These are phyloP conservation scores for Pseudomyrmex pallidus DNA, from an alignment of 1,140 invertebrate species.

Conservation along the genomic window DNA sequence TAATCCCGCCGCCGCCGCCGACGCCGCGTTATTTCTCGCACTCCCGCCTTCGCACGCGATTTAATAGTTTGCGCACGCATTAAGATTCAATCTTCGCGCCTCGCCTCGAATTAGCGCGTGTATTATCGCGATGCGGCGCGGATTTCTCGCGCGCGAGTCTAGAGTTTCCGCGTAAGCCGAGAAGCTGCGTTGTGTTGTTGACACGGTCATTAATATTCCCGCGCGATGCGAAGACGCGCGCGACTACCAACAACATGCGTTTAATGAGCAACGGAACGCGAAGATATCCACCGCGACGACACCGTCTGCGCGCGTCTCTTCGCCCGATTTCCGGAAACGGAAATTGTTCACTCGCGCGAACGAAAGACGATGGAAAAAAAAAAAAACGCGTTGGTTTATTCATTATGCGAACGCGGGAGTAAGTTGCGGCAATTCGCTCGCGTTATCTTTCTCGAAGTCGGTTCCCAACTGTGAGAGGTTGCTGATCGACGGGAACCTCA, in stretches of 20 bases:
- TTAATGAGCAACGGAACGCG: no score
- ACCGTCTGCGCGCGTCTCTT: no score
- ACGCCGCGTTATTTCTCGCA: conserved; percentile 51
- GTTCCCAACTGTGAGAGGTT: background rate
- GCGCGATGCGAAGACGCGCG: background rate
- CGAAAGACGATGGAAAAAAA: background rate
- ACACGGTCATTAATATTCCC: conserved; percentile 29
- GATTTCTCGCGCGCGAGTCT: conserved; percentile 37
- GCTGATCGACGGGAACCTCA: conserved; percentile 40
- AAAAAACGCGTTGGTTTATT: background rate
- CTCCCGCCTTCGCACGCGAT: conserved; percentile 42
- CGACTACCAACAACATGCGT: no score
- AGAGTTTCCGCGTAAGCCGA: conserved; percentile 25
- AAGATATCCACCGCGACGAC: background rate
- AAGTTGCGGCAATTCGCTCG: background rate
- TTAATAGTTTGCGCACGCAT: conserved; percentile 53
- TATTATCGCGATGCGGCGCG: conserved; percentile 26
- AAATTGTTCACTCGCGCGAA: background rate
- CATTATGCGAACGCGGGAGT: background rate
- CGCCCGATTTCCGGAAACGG: background rate
- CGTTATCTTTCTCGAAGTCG: background rate
- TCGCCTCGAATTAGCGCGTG: conserved; percentile 49
- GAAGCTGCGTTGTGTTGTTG: conserved; percentile 7
- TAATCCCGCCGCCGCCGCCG: conserved; percentile 33
- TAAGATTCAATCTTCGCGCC: conserved; percentile 56